Evolutionary conservation across 2,797 vertebrate species (phyloP), one percentile per base, ranked within the genome.

Genomic region (Argya squamiceps): DNA sequence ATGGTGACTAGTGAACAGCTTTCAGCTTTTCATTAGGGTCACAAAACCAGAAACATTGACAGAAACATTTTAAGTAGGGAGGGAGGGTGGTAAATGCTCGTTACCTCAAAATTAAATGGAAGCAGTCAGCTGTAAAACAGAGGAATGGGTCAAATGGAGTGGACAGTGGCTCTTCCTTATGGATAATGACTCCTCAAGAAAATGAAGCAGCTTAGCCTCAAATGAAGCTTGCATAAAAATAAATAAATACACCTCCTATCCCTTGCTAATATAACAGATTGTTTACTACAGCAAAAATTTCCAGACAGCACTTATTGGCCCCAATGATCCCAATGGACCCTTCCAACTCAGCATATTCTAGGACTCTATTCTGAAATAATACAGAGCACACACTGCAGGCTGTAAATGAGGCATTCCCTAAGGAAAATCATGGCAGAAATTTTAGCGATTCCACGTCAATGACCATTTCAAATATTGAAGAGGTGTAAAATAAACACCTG

Each of bases 181-280:
- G n/a, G 52, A 60, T 29, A 36, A 20, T 11, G 32, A 32, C 26
- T 43, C 26, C 43, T 65, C 21, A 46, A 69, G 50, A 16, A 85
- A 68, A 16, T 19, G 18, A 89, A 76, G 18, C 3, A 4, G 14
- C 24, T 53, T 65, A 44, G 26, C 10, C 37, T 79, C 37, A 41
- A 53, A 64, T 27, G 27, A 32, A 92, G 17, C 18, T 65, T 46
- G 26, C 13, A 12, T 15, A 29, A 22, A 65, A 74, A 64, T 19
- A 83, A 74, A 69, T 19, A 83, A 47, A 50, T 21, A 6, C 9
- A 0, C 1, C 8, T 12, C 7, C 7, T 16, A 6, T 1, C 11
- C 53, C 10, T 77, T 53, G 39, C 19, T 53, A 37, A 26, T 15
- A 9, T 10, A 60, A 29, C 9, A 30, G 18, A 58, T 23, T 0